phyloP scores from a whole-genome alignment of 2,113 vertebrate genomes.

The Eretmochelys imbricata region DNA sequence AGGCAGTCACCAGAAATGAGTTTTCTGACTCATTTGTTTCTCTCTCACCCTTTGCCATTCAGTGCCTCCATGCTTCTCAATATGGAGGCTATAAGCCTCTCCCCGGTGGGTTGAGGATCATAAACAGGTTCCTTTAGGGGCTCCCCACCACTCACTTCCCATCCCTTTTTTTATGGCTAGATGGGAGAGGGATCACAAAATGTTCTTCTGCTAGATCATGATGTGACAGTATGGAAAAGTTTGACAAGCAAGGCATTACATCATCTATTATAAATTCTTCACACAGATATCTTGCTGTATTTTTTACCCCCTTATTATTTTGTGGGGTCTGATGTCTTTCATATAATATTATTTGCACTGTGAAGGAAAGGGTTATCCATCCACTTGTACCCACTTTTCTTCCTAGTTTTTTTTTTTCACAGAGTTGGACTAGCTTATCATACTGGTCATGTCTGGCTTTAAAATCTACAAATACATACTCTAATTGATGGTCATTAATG shows the following conservation, averaged over 20 bases:
- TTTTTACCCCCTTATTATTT: neutral
- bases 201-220: neutral
- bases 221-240: accelerated
- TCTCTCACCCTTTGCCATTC: neutral
- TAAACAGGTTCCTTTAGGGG: neutral
- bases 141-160: accelerated
- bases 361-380: neutral
- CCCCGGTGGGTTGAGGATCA: neutral
- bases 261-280: neutral
- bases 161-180: neutral
- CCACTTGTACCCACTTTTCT: neutral
- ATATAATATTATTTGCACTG: neutral
- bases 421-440: neutral
- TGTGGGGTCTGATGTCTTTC: neutral
- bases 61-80: neutral
- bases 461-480: neutral
- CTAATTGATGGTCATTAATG: neutral
- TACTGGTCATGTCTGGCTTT: neutral
- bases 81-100: neutral
- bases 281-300: neutral
- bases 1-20: neutral
- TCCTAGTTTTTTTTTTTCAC: neutral
- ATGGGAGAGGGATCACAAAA: accelerated
- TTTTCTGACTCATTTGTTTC: neutral
- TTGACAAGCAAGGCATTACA: neutral